These are phyloP conservation scores for Pachypeltis micranthus DNA, from an alignment of 1,140 invertebrate species.

Conservation along the genomic window DNA sequence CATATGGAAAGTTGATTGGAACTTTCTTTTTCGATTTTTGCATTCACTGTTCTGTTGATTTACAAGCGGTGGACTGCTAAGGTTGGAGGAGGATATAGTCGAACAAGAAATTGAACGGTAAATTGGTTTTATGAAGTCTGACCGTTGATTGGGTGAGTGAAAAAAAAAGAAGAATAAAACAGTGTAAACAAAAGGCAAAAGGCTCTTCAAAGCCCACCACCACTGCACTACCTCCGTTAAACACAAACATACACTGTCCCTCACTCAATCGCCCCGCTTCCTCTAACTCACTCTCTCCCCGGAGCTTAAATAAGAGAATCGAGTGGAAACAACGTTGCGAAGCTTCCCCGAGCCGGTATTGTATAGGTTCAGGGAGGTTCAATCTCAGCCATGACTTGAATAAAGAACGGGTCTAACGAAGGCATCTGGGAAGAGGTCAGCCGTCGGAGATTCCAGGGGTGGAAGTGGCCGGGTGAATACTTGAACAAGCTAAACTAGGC, in stretches of 20 bases:
- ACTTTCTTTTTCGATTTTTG: not conserved
- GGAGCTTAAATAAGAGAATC: not conserved
- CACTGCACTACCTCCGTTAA: too few species aligned
- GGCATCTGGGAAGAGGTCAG: not conserved
- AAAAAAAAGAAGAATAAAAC: not conserved
- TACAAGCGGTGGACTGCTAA: not conserved
- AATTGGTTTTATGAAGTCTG: too few species aligned
- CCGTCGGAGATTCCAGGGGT: not conserved
- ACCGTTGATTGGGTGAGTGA: too few species aligned
- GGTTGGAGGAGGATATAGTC: not conserved
- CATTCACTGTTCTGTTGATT: not conserved
- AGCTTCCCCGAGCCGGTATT: not conserved
- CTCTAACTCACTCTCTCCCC: not conserved
- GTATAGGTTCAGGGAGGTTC: not conserved
- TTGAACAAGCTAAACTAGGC: not conserved
- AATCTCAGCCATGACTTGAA: not conserved
- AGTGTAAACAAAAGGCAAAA: not conserved
- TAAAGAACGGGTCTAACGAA: not conserved
- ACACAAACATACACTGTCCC: too few species aligned
- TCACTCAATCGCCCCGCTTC: too few species aligned
- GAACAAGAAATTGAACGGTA: not conserved
- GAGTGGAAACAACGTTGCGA: not conserved
- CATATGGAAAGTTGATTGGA: not conserved
- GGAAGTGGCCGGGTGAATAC: not conserved
- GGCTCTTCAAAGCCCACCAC: too few species aligned